Evolutionary conservation across 1,140 invertebrate species (phyloP), one percentile per base, ranked within the genome.

Genomic region (Drosophila ohnishii): DNA sequence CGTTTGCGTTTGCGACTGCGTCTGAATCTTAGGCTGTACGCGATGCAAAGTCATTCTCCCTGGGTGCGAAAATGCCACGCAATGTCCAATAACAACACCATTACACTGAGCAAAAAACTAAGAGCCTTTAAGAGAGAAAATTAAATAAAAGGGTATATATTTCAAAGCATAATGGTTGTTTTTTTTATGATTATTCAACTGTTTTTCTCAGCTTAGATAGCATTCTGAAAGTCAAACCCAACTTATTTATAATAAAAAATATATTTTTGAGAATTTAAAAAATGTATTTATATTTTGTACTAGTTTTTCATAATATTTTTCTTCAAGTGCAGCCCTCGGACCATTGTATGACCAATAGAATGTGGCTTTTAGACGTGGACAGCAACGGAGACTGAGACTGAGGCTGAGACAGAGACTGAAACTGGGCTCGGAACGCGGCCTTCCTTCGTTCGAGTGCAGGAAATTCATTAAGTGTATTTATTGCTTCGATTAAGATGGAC

Each of bases 401-500:
- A n/a, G 60, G 14, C 40, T 16, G 44, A 51, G 47, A 44, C 25
- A 39, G 66, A 37, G 70, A n/a, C 32, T 55, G 51, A 51, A 72
- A 64, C 56, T 72, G 62, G 65, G 25, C 58, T 44, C 34, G 42
- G 62, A 66, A 57, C 61, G 72, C 73, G 53, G 72, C 65, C 75
- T 75, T 65, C 83, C 60, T 65, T 65, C 61, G 63, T 64, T 40
- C 59, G 81, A 85, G 73, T 83, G 84, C 79, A 88, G 84, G 84
- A 87, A 87, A 87, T 88, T 87, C 84, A 87, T 87, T 88, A 87
- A 88, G 84, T 88, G 84, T 88, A 87, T 87, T 87, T 87, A 87
- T 87, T 88, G 84, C 84, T 87, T 87, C 84, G 84, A 87, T 87
- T 87, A 87, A 87, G 84, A 87, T 87, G 84, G 84, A 87, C 84